These are phyloP conservation scores for Notiomystis cincta DNA, from an alignment of 2,113 vertebrate genomes.

Conservation along the genomic window DNA sequence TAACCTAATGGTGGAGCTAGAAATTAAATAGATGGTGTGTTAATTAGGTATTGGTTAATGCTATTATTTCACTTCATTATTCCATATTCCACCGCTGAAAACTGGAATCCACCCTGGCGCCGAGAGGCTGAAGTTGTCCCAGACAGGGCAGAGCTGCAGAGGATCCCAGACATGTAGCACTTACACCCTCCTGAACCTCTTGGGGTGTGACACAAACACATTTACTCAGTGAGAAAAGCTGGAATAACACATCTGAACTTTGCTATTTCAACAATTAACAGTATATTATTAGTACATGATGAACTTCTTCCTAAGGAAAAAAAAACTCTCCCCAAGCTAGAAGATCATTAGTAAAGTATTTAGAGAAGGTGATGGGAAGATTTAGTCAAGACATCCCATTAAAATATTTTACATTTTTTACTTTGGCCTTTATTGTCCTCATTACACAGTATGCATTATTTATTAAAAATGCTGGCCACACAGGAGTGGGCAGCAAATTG, in stretches of 20 bases:
- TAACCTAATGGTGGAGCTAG: slow-evolving; percentile 47
- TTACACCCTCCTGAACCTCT: neutral
- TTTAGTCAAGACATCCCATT: slow-evolving; percentile 57
- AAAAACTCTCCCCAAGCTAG: neutral
- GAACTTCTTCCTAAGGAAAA: neutral
- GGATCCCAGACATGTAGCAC: neutral
- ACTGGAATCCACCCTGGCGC: neutral
- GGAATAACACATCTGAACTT: neutral
- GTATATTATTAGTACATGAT: neutral
- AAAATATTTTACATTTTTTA: slow-evolving; percentile 68
- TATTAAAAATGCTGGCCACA: slow-evolving; percentile 61
- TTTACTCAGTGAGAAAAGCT: neutral
- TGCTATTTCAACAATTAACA: neutral
- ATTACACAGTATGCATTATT: slow-evolving; percentile 66
- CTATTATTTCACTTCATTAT: slow-evolving; percentile 67
- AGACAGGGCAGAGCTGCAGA: neutral
- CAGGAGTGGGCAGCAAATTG: slow-evolving; percentile 48
- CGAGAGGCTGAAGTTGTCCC: neutral
- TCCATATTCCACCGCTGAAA: neutral
- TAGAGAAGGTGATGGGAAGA: slow-evolving; percentile 49
- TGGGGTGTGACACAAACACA: neutral
- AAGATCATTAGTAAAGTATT: slow-evolving; percentile 52
- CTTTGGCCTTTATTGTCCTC: slow-evolving; percentile 61
- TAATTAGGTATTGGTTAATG: slow-evolving; percentile 66
- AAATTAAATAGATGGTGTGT: slow-evolving; percentile 63